A percentile compares a stretch with the other conserved stretches of the same genome.
Evolutionary conservation across 2,888 invertebrate genomes (phyloP).

Genomic region (Bombylius discolor): DNA sequence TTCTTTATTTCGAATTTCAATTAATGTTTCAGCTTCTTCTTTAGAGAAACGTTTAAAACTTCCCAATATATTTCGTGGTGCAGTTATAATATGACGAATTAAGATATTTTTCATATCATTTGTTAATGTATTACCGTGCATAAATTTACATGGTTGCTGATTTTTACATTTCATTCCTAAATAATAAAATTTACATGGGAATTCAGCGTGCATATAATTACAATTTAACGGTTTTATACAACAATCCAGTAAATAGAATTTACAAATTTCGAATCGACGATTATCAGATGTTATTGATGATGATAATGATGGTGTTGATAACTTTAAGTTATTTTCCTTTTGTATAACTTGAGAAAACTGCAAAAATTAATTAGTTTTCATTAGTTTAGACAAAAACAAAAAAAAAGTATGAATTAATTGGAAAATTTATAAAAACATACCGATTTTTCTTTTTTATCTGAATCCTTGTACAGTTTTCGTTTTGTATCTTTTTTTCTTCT

Average conservation of each 20-base stretch:
- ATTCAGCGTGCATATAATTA: slow-evolving; percentile 10
- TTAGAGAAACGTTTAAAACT: slow-evolving; percentile 4
- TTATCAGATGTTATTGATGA: neutral
- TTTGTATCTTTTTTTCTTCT: no score
- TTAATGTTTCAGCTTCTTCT: slow-evolving; percentile 2
- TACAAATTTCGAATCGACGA: slow-evolving; percentile 9
- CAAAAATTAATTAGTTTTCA: no score
- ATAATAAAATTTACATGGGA: slow-evolving; percentile 10
- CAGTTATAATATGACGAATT: slow-evolving; percentile 5
- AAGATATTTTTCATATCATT: slow-evolving; percentile 7
- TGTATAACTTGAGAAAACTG: neutral
- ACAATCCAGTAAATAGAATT: slow-evolving; percentile 9
- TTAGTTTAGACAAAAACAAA: no score
- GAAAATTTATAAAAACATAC: no score
- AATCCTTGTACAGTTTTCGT: no score
- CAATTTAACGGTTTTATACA: slow-evolving; percentile 4
- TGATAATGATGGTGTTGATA: neutral
- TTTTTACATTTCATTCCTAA: slow-evolving; percentile 6
- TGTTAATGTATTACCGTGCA: slow-evolving; percentile 6
- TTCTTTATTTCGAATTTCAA: neutral
- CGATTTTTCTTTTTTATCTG: no score
- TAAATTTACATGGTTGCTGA: slow-evolving; percentile 7
- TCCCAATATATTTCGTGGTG: slow-evolving; percentile 9
- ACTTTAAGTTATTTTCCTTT: neutral
- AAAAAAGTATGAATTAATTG: no score